phyloP scores from a whole-genome alignment of 1,140 invertebrate genomes.

The Psix sp. region DNA sequence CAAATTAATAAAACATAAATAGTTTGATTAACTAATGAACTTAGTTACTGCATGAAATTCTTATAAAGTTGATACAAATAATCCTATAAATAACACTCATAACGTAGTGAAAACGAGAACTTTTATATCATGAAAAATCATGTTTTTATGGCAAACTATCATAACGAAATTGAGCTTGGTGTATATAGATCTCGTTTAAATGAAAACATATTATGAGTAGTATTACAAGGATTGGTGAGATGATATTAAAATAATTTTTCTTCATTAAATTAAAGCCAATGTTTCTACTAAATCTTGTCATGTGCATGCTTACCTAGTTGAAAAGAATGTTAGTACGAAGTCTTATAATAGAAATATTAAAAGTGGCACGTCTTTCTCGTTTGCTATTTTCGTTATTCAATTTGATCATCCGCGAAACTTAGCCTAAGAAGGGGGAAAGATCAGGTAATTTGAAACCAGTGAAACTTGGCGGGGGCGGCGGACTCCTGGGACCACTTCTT shows the following conservation, averaged over 20 bases:
- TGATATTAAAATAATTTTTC: too few relatives aligned
- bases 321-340: slow-evolving; percentile 42
- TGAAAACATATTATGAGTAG: slow-evolving; percentile 33
- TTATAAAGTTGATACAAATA: too few relatives aligned
- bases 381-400: slow-evolving; percentile 2
- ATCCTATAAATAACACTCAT: slow-evolving; percentile 19
- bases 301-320: slow-evolving; percentile 43
- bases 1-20: too few relatives aligned
- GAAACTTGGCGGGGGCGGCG: slow-evolving; percentile 70
- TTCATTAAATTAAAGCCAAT: slow-evolving; percentile 29
- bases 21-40: too few relatives aligned
- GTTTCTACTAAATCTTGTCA: slow-evolving; percentile 34
- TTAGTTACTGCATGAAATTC: too few relatives aligned
- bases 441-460: slow-evolving; percentile 80
- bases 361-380: slow-evolving; percentile 51
- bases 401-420: slow-evolving; percentile 30
- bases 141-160: slow-evolving; percentile 46
- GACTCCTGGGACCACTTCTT: slow-evolving; percentile 65
- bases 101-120: too few relatives aligned
- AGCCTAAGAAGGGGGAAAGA: slow-evolving; percentile 80
- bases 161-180: slow-evolving; percentile 50
- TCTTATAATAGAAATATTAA: slow-evolving; percentile 50
- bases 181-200: slow-evolving; percentile 19
- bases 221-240: slow-evolving; percentile 18
- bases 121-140: too few relatives aligned